Evolutionary conservation across 2,113 vertebrate genomes (phyloP).

Genomic region (Epinephelus cyanopodus): DNA sequence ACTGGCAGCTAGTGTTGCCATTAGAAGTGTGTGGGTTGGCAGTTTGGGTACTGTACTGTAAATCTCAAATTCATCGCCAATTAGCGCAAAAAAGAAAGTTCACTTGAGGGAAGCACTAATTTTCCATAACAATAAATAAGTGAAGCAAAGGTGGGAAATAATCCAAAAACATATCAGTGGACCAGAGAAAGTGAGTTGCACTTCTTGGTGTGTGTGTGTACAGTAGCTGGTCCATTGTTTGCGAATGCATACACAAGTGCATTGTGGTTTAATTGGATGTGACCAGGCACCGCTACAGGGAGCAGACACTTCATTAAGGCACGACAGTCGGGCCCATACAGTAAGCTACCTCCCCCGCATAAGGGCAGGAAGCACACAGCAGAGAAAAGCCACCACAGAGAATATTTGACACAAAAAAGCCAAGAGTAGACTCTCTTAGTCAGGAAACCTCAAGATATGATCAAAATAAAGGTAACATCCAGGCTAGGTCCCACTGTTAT

Average conservation of each 20-base stretch:
- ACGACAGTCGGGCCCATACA: slow-evolving; percentile 47
- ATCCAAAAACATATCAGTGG: slow-evolving; percentile 1
- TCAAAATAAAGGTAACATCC: slow-evolving; percentile 25
- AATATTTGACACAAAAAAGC: slow-evolving; percentile 16
- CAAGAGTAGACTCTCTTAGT: slow-evolving; percentile 8
- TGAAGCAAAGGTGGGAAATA: background rate
- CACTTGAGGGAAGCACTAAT: background rate
- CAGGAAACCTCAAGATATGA: slow-evolving; percentile 19
- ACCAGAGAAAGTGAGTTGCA: background rate
- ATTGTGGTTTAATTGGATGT: slow-evolving; percentile 69
- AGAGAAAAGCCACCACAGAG: slow-evolving; percentile 25
- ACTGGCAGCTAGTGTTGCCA: background rate
- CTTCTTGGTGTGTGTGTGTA: slow-evolving; percentile 5
- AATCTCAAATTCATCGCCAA: slow-evolving; percentile 61
- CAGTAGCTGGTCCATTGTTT: slow-evolving; percentile 36
- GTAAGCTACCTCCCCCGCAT: slow-evolving; percentile 24
- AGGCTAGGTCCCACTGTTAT: background rate
- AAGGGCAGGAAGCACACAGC: slow-evolving; percentile 29
- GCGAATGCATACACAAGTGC: slow-evolving; percentile 44
- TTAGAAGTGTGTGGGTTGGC: slow-evolving; percentile 13
- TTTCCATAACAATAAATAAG: background rate
- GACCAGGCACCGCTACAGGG: slow-evolving; percentile 51
- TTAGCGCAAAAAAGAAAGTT: slow-evolving; percentile 37
- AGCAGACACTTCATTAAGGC: slow-evolving; percentile 73
- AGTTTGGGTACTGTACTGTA: background rate